phyloP scores from a whole-genome alignment of 2,888 invertebrate genomes.

The Plagodis dolabraria region DNA sequence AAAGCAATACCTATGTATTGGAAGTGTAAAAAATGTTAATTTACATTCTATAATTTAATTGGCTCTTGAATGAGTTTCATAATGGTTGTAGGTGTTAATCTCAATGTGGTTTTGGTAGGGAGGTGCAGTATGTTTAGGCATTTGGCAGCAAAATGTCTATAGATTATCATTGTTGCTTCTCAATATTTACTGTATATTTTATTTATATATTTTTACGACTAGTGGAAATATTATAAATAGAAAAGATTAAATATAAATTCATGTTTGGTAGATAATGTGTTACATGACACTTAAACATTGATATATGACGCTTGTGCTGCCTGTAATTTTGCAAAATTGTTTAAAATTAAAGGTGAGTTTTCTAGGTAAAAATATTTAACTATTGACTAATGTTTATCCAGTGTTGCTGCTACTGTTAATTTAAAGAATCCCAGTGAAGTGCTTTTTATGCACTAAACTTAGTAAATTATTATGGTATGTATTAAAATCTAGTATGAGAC shows the following conservation, averaged over 20 bases:
- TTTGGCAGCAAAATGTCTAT: slow-evolving; percentile 50
- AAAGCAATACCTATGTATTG: slow-evolving; percentile 43
- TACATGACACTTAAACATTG: neutral
- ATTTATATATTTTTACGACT: slow-evolving; percentile 1
- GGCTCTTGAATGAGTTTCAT: slow-evolving; percentile 5
- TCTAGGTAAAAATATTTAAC: slow-evolving; percentile 43
- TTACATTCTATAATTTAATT: slow-evolving; percentile 2
- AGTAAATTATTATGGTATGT: slow-evolving; percentile 52
- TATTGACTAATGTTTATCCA: slow-evolving; percentile 51
- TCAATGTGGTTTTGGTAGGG: slow-evolving; percentile 19
- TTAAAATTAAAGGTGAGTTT: slow-evolving; percentile 41
- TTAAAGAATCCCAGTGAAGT: slow-evolving; percentile 61
- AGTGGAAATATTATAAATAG: neutral
- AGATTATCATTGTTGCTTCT: slow-evolving; percentile 15
- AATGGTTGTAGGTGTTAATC: slow-evolving; percentile 7
- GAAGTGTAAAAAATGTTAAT: slow-evolving; percentile 6
- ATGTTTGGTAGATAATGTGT: neutral
- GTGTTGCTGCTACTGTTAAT: slow-evolving; percentile 52
- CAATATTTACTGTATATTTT: neutral
- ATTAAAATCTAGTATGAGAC: slow-evolving; percentile 41
- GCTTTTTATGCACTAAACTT: slow-evolving; percentile 59
- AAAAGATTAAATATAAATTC: neutral
- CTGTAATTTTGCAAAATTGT: slow-evolving; percentile 34
- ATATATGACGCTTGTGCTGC: slow-evolving; percentile 19
- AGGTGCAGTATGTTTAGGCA: slow-evolving; percentile 50